Conservation (phyloP, 2,113 vertebrate species). For the Perognathus longimembris region DNA sequence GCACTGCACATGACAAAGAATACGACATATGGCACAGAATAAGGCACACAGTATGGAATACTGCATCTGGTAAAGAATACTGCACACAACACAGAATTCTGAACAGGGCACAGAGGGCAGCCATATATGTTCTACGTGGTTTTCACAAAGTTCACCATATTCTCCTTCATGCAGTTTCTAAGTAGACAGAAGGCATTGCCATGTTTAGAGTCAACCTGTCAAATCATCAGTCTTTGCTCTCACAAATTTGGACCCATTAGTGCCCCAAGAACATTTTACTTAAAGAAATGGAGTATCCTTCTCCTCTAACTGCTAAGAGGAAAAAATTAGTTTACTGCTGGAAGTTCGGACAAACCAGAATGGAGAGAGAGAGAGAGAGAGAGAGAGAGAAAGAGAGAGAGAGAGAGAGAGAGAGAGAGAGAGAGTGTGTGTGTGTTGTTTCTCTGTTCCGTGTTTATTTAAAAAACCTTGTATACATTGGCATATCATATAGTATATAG, state of each 20-base stretch:
- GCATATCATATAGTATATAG: no score
- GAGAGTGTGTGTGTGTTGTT: no score
- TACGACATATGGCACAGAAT: no score
- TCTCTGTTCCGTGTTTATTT: background rate
- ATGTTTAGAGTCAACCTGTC: slow-evolving; percentile 24
- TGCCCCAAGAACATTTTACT: background rate
- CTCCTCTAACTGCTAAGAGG: background rate
- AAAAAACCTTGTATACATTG: background rate
- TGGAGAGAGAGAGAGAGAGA: no score
- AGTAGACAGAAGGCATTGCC: background rate
- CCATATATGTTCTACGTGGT: slow-evolving; percentile 23
- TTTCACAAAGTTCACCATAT: slow-evolving; percentile 63
- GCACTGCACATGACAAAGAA: no score
- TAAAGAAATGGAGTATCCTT: background rate
- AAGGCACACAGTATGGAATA: no score
- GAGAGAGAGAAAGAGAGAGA: no score
- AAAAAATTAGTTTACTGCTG: background rate
- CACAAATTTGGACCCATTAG: slow-evolving; percentile 1
- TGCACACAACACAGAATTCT: background rate
- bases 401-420: no score
- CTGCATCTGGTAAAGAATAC: no score
- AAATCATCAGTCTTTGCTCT: background rate
- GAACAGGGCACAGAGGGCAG: background rate
- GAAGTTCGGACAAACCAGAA: no score
- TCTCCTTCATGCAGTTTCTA: slow-evolving; percentile 11